Conservation (phyloP, 2,888 invertebrate genomes). For the Tenthredo livida region DNA sequence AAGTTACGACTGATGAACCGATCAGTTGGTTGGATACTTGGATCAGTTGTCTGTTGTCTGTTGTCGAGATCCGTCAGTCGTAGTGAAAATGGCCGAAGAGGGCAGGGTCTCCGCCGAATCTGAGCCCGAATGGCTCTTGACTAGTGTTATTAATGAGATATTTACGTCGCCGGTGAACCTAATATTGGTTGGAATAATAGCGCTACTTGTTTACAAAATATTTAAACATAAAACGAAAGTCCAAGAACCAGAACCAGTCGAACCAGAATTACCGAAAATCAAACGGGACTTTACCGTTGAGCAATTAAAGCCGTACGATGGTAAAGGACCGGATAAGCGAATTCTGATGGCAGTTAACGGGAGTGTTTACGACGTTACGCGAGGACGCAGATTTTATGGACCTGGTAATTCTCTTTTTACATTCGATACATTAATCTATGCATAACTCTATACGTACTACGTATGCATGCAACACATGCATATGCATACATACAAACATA, state of each 20-base stretch:
- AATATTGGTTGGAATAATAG: slow-evolving; percentile 84
- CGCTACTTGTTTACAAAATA: slow-evolving; percentile 88
- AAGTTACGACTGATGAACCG: neutral
- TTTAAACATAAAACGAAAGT: slow-evolving; percentile 80
- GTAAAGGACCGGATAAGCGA: slow-evolving; percentile 91
- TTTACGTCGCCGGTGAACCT: slow-evolving; percentile 87
- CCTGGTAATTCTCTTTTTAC: slow-evolving; percentile 84
- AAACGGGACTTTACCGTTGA: slow-evolving; percentile 94
- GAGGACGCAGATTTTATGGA: slow-evolving; percentile 94
- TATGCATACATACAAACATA: neutral
- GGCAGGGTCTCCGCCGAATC: slow-evolving; percentile 63
- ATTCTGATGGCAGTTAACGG: slow-evolving; percentile 96
- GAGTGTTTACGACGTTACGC: slow-evolving; percentile 96
- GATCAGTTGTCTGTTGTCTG: slow-evolving; percentile 52
- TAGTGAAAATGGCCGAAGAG: slow-evolving; percentile 74
- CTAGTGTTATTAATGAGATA: slow-evolving; percentile 81
- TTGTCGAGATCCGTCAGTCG: slow-evolving; percentile 48
- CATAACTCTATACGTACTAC: neutral
- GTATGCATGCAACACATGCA: neutral
- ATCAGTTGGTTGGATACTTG: slow-evolving; percentile 9
- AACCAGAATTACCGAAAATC: slow-evolving; percentile 88
- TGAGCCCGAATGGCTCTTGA: slow-evolving; percentile 67
- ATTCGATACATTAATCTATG: neutral
- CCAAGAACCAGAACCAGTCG: slow-evolving; percentile 75
- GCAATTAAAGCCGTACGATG: slow-evolving; percentile 93